Evolutionary conservation across 2,113 vertebrate genomes (phyloP).

Genomic region (Naja naja): DNA sequence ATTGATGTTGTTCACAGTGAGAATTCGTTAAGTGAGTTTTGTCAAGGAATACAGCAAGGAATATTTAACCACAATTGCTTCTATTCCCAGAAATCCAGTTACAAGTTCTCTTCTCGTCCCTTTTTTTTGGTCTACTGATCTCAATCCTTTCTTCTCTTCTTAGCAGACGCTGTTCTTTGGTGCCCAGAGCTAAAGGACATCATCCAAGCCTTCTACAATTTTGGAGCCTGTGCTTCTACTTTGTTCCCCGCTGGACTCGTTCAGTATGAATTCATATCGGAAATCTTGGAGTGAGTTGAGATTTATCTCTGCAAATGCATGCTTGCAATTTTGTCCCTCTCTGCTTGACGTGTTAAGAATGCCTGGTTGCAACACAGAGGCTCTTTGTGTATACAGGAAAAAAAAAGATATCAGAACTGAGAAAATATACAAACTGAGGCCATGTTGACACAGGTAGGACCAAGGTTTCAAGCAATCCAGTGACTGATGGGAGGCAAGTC

Average conservation of each 20-base stretch:
- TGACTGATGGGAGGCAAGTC: background rate
- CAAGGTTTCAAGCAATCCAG: background rate
- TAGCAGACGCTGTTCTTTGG: background rate
- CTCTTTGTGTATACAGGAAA: background rate
- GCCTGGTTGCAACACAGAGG: background rate
- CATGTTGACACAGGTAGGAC: background rate
- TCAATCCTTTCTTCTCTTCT: background rate
- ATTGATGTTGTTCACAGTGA: too few relatives aligned
- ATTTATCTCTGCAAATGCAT: background rate
- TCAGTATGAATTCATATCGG: background rate
- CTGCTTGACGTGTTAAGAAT: background rate
- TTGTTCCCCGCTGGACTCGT: conserved; percentile 10
- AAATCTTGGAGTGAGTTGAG: background rate
- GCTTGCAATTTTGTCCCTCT: background rate
- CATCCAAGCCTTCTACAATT: conserved; percentile 9
- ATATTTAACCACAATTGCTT: background rate
- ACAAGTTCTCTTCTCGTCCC: background rate
- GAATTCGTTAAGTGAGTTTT: too few relatives aligned
- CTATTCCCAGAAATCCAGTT: background rate
- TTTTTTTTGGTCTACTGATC: background rate
- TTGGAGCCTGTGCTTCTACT: background rate
- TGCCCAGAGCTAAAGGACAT: background rate
- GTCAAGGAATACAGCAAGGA: background rate
- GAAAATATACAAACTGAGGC: background rate
- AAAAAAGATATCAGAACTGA: background rate